phyloP scores from a whole-genome alignment of 2,797 vertebrate species.

The Ceryle rudis region DNA sequence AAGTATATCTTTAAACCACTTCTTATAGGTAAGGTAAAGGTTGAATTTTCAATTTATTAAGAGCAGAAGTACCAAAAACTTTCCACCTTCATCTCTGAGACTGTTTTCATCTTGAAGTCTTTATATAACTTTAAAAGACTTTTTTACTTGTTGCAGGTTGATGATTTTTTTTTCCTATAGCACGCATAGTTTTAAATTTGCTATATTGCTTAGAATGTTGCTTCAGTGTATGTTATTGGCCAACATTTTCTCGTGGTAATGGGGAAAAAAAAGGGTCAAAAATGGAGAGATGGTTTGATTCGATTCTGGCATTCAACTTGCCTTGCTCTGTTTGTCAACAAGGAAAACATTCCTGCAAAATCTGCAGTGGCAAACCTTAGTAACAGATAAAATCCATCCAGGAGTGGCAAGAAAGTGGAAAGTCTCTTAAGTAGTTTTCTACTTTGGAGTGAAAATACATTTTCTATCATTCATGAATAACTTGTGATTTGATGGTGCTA shows the following conservation, averaged over 20 bases:
- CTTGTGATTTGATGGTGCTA: conserved; percentile 26
- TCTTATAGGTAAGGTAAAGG: not conserved
- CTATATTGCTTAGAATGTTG: not conserved
- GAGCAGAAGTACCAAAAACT: not conserved
- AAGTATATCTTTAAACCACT: not conserved
- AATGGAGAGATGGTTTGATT: not conserved
- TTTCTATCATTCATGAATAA: conserved; percentile 6
- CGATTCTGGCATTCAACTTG: not conserved
- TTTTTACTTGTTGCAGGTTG: not conserved
- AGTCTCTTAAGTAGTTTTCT: not conserved
- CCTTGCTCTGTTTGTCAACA: not conserved
- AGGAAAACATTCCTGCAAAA: not conserved
- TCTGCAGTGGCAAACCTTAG: not conserved
- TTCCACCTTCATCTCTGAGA: not conserved
- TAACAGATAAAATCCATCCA: not conserved
- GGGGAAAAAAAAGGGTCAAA: not conserved
- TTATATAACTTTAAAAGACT: not conserved
- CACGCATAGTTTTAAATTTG: not conserved
- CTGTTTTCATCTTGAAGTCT: not conserved
- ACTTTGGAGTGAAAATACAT: not conserved
- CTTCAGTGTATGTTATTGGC: not conserved
- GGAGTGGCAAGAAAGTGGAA: not conserved
- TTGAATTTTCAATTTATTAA: conserved; percentile 13
- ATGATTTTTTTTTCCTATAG: not conserved
- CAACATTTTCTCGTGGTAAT: not conserved